Evolutionary conservation across 2,888 invertebrate species (phyloP).

Genomic region (Liopterus haemorrhoidalis): DNA sequence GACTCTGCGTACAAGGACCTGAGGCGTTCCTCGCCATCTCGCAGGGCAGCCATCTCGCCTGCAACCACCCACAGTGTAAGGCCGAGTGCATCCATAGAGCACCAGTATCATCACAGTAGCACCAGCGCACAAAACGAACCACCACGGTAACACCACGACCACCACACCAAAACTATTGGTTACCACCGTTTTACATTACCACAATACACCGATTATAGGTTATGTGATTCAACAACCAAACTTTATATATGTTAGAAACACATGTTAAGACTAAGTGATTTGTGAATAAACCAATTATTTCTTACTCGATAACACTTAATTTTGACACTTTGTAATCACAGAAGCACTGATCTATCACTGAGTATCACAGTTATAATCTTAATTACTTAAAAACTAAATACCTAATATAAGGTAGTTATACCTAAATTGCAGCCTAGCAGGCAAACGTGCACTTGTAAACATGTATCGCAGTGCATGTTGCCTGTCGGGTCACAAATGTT

Average conservation of each 20-base stretch:
- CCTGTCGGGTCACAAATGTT: conserved; percentile 21
- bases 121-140: conserved; percentile 15
- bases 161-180: conserved; percentile 24
- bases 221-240: conserved; percentile 10
- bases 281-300: too few species aligned
- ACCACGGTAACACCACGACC: conserved; percentile 33
- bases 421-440: conserved; percentile 26
- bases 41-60: conserved; percentile 67
- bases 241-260: not conserved
- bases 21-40: conserved; percentile 72
- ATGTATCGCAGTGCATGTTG: conserved; percentile 27
- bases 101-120: not conserved
- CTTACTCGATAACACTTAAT: too few species aligned
- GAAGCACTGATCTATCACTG: too few species aligned
- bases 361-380: conserved; percentile 18
- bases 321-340: too few species aligned
- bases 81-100: conserved; percentile 13
- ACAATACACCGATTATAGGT: conserved; percentile 9
- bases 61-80: conserved; percentile 40
- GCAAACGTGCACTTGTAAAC: conserved; percentile 32
- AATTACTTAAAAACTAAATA: not conserved
- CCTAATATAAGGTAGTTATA: not conserved
- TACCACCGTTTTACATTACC: conserved; percentile 25
- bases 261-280: not conserved
- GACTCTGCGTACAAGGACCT: conserved; percentile 79